Conservation (phyloP, 2,888 invertebrate genomes). For the Andrena dorsata region DNA sequence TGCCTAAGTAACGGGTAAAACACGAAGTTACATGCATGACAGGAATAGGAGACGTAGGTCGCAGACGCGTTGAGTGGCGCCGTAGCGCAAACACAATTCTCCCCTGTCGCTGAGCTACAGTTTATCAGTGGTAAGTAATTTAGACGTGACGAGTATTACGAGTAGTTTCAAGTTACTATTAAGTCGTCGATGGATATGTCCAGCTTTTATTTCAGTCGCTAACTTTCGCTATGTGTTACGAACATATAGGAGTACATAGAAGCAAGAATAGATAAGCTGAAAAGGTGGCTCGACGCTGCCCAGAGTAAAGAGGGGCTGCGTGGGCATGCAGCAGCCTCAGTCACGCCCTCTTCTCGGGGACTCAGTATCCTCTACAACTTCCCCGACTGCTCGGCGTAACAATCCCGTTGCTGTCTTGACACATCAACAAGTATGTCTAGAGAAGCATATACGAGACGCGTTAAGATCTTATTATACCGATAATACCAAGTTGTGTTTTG, state of each 20-base stretch:
- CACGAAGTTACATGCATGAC: constrained; percentile 84
- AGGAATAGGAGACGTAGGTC: constrained; percentile 84
- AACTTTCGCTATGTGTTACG: constrained; percentile 27
- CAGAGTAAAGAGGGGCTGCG: constrained; percentile 85
- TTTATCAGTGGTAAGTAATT: constrained; percentile 52
- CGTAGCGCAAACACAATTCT: constrained; percentile 81
- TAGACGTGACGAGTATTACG: neutral
- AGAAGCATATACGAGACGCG: neutral
- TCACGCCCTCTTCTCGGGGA: constrained; percentile 85
- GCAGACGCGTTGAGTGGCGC: constrained; percentile 85
- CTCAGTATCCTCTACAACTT: constrained; percentile 85
- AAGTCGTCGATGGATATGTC: no score
- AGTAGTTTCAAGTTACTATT: neutral
- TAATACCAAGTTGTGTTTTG: constrained; percentile 25
- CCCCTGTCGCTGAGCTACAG: constrained; percentile 18
- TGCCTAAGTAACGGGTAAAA: constrained; percentile 73
- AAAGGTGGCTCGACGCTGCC: constrained; percentile 84
- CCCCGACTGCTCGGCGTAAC: constrained; percentile 83
- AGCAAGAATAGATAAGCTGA: constrained; percentile 71
- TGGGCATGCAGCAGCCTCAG: constrained; percentile 85
- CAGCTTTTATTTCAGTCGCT: constrained; percentile 23
- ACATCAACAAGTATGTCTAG: constrained; percentile 81
- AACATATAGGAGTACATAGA: constrained; percentile 49
- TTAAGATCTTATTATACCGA: neutral
- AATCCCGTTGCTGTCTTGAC: constrained; percentile 84